Conservation (phyloP, 2,888 invertebrate species). For the Onthophagus sagittarius region DNA sequence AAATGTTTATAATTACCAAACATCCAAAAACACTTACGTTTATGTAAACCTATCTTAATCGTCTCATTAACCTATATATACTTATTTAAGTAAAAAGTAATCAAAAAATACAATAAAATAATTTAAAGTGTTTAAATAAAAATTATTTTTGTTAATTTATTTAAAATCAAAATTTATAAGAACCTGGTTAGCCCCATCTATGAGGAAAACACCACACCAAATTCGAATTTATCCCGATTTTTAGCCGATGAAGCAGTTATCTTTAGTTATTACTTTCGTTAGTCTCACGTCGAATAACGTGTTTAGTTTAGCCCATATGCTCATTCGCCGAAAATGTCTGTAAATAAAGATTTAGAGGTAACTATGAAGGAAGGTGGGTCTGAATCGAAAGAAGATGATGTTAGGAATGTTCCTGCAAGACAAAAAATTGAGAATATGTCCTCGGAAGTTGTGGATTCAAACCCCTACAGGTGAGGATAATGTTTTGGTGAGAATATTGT, state of each 20-base stretch:
- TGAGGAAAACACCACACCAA: too few species aligned
- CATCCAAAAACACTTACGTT: neutral
- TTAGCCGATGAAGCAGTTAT: too few species aligned
- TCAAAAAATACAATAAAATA: too few species aligned
- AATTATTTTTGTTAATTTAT: neutral
- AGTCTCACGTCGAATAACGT: neutral
- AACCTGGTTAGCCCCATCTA: too few species aligned
- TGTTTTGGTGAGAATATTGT: slow-evolving; percentile 15
- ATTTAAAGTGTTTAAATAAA: neutral
- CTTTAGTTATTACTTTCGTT: too few species aligned
- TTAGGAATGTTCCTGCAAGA: slow-evolving; percentile 43
- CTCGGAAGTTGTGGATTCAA: slow-evolving; percentile 93
- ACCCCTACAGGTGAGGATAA: slow-evolving; percentile 84
- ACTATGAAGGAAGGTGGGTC: too few species aligned
- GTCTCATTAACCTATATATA: neutral
- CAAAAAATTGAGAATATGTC: slow-evolving; percentile 87
- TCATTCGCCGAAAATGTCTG: slow-evolving; percentile 52
- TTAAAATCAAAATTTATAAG: too few species aligned
- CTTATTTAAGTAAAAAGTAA: neutral
- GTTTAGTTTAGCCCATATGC: neutral
- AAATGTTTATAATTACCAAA: neutral
- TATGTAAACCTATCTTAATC: neutral
- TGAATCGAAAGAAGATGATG: neutral
- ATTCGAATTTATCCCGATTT: too few species aligned
- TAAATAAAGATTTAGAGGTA: slow-evolving; percentile 61